Base-by-base conservation (phyloP, 2,113 vertebrate genomes). In the Megalops atlanticus region DNA sequence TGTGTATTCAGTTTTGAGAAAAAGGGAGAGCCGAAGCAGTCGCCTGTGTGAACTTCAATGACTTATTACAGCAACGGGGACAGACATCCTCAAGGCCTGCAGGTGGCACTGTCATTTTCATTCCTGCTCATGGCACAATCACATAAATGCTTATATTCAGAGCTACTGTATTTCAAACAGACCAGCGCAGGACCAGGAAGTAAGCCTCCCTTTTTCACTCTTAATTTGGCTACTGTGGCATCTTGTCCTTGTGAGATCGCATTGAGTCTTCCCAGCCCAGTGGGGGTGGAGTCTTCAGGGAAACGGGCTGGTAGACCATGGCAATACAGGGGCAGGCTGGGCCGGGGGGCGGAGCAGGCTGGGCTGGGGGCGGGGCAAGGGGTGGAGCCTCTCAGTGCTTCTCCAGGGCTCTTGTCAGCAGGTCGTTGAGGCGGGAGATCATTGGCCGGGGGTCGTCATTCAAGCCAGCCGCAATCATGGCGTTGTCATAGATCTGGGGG, bases 381-480 rank as follows among this genome's bases (percentile, higher is more conserved):
- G 80, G 18, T 54, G 64, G 31, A 1, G 0, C 38, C 15, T 1
- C 49, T 98, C 92, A 99, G 90, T 94, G 94, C 80, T 94, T 95
- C 88, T 97, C 95, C 86, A 99, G 86, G 33, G 95, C 97, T 92
- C 91, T 96, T 33, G 94, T 93, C 33, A 99, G 93, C 71, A 99
- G 95, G 2, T 97, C 91, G 0, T 96, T 99, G 52, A 99, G 93
- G 40, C 96, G 94, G 38, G 83, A 89, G 80, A 99, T 96, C 97
- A 99, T 99, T 0, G 97, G 95, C 3, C 98, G 91, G 74, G 97
- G 96, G 78, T 99, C 98, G 0, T 98, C 97, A 0, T 96, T 96
- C 4, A 99, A 92, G 1, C 98, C 98, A 0, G 98, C 98, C 24
- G 96, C 83, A 72, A 99, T 98, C 98, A 99, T 99, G 84, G 97